phyloP scores from a whole-genome alignment of 2,113 vertebrate genomes.

The Periophthalmus modestus region DNA sequence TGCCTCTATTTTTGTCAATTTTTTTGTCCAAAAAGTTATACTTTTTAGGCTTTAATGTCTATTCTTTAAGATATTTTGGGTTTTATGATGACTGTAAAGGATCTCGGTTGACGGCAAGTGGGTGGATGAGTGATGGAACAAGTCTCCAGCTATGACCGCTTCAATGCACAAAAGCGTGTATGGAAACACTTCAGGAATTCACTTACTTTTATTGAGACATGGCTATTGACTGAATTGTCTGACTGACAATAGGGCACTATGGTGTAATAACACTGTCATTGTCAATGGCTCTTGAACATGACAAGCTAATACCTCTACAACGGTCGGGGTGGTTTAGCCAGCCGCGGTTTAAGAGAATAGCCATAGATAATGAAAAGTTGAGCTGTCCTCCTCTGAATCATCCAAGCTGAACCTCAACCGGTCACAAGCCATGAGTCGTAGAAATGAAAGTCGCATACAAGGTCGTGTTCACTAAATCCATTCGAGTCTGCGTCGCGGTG shows the following conservation, averaged over 20 bases:
- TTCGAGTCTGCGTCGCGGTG: conserved; percentile 17
- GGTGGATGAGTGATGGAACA: neutral
- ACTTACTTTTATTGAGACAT: conserved; percentile 6
- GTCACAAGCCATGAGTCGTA: conserved; percentile 6
- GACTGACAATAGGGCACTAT: conserved; percentile 7
- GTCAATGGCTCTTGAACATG: conserved; percentile 5
- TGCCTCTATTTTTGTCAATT: too few relatives aligned
- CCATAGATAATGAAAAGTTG: neutral
- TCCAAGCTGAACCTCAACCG: conserved; percentile 13
- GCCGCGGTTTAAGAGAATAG: neutral
- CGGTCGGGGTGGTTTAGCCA: neutral
- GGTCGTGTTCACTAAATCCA: conserved; percentile 53
- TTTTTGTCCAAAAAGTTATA: too few relatives aligned
- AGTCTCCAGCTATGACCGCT: neutral
- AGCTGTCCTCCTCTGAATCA: conserved; percentile 20
- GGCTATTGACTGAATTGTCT: conserved; percentile 7
- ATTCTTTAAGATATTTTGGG: neutral
- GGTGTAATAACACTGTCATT: conserved; percentile 2
- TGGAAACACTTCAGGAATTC: conserved; percentile 5
- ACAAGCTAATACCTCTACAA: conserved; percentile 2
- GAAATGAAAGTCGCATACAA: conserved; percentile 52
- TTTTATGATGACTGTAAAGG: conserved; percentile 4
- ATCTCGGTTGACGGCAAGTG: neutral
- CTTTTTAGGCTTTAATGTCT: neutral
- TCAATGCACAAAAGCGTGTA: neutral